Evolutionary conservation across 30 jellyfish, hydroid and myxozoan genomes (phyloP), one percentile per base, ranked within the genome.

Genomic region (Hydractinia symbiolongicarpus): DNA sequence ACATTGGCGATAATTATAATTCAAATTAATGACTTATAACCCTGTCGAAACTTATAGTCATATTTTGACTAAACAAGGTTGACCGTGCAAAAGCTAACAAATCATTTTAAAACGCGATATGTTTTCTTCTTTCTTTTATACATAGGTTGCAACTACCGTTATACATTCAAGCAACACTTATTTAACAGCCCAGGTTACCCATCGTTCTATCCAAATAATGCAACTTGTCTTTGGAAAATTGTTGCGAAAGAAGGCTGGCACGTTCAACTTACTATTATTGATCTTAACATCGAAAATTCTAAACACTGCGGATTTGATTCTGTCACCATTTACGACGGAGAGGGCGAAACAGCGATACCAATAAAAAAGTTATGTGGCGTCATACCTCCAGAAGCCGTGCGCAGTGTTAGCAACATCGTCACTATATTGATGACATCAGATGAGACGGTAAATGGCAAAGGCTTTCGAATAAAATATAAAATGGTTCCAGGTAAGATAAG

Each of bases 321-420:
- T 6, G 80, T 71, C 54, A 71, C 80, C 15, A 58, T 71, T 71
- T 71, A 71, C 80, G 80, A 71, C n/a, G 80, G 80, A 19, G 80
- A n/a, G 80, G 80, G 53, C 5, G 80, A 71, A 20, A 71, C 69
- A 6, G 80, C 80, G n/a, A 71, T 71, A 19, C 80, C 80, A 5
- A 49, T 71, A 7, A 8, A 14, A 9, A 30, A 50, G 51, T 71
- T 71, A 58, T 71, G 80, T 71, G 80, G 80, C 9, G 51, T 60
- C 40, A 10, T 20, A 7, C 80, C n/a, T 20, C 80, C 80, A 7
- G 80, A 71, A 71, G 51, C 7, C 51, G 14, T 71, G 8, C 80
- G 61, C 10, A 71, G 80, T 20, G 51, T n/a, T 53, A 20, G 60
- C 1, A 71, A 71, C 61, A 50, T 19, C 40, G 9, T 71, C n/a